A percentile compares a stretch with the other conserved stretches of the same genome.
phyloP scores from a whole-genome alignment of 2,113 vertebrate genomes.

The Tympanuchus pallidicinctus region DNA sequence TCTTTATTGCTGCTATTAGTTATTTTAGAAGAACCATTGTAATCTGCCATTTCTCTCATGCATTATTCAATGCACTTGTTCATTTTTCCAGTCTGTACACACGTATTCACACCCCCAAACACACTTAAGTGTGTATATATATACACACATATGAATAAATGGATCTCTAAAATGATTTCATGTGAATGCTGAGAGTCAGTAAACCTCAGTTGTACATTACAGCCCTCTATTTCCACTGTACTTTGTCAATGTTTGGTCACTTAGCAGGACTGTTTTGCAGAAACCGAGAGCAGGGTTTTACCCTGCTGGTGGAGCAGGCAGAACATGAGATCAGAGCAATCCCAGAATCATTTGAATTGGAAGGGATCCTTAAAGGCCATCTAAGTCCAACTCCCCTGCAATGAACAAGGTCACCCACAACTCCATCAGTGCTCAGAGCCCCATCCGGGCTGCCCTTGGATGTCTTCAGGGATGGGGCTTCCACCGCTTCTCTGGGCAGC shows the following conservation, averaged over 20 bases:
- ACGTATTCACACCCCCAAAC: neutral
- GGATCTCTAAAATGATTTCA: neutral
- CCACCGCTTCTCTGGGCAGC: no score
- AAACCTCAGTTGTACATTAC: neutral
- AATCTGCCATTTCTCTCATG: neutral
- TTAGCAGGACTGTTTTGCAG: neutral
- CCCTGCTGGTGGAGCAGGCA: neutral
- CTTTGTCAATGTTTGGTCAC: neutral
- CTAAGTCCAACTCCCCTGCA: no score
- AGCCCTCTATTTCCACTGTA: neutral
- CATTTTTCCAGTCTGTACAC: neutral
- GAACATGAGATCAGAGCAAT: neutral
- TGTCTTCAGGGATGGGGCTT: no score
- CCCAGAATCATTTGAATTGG: neutral
- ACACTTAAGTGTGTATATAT: neutral
- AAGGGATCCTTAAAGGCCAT: no score
- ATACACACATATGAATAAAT: neutral
- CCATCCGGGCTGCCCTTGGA: no score
- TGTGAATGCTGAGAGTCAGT: neutral
- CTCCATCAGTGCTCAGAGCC: no score
- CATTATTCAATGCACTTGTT: neutral
- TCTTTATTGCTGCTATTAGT: constrained; percentile 4
- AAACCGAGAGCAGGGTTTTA: neutral
- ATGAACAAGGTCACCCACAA: no score
- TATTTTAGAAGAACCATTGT: neutral